Conservation (phyloP, 2,797 vertebrate genomes). For the Rhincodon typus region DNA sequence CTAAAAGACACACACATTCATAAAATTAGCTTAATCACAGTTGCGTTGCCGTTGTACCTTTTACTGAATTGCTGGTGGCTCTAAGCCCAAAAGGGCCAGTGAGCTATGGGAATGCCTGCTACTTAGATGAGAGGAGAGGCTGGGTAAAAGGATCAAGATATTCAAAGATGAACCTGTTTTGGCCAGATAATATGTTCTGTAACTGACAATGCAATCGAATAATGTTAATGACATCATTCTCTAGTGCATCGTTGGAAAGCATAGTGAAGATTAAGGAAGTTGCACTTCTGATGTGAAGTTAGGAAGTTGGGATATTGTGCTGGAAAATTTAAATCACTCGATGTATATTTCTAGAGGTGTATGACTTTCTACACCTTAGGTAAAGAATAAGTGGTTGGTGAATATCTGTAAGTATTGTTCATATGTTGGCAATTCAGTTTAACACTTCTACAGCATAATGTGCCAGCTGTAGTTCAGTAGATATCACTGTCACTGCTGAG, state of each 20-base stretch:
- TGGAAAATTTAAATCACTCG: neutral
- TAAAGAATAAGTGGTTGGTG: neutral
- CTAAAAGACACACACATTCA: neutral
- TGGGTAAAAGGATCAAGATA: neutral
- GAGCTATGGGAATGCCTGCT: neutral
- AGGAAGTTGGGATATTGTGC: neutral
- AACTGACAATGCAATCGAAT: neutral
- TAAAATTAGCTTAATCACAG: neutral
- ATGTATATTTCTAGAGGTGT: neutral
- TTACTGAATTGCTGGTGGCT: neutral
- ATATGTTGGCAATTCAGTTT: neutral
- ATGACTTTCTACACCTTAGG: neutral
- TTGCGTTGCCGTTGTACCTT: neutral
- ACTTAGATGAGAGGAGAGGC: neutral
- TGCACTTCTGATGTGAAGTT: neutral
- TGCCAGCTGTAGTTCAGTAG: too few species aligned
- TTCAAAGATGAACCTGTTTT: neutral
- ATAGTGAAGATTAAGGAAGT: neutral
- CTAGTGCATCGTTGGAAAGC: neutral
- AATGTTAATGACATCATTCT: neutral
- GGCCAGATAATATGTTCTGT: neutral
- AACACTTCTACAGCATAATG: neutral
- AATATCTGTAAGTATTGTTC: neutral
- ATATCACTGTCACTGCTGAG: too few species aligned
- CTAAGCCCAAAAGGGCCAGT: neutral